A percentile compares a stretch with the other conserved stretches of the same genome.
Conservation (phyloP, 2,797 vertebrate species). For the Sebastes kiyomatsui region DNA sequence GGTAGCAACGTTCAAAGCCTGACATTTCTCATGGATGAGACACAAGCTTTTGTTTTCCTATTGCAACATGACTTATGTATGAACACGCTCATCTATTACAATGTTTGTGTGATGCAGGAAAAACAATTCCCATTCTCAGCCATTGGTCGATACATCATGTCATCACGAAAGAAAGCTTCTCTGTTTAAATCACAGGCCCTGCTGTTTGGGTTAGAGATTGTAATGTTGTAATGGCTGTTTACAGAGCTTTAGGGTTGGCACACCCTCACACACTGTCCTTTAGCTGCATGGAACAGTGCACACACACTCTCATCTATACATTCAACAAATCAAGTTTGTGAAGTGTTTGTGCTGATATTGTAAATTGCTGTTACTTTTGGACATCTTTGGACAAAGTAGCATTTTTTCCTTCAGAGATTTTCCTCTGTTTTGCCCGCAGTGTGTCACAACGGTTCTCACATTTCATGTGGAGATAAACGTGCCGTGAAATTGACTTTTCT, state of each 20-base stretch:
- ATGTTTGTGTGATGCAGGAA: slow-evolving; percentile 46
- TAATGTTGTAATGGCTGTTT: slow-evolving; percentile 79
- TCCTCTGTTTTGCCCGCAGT: neutral
- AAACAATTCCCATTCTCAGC: slow-evolving; percentile 2
- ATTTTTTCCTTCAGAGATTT: slow-evolving; percentile 4
- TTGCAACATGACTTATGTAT: slow-evolving; percentile 31
- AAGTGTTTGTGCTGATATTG: neutral
- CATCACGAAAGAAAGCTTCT: slow-evolving; percentile 39
- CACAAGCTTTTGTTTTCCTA: slow-evolving; percentile 48
- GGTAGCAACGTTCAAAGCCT: neutral
- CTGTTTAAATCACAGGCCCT: slow-evolving; percentile 70
- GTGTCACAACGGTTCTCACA: slow-evolving; percentile 29
- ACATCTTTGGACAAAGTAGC: slow-evolving; percentile 1
- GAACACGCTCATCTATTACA: slow-evolving; percentile 2
- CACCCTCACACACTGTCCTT: neutral
- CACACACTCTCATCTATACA: slow-evolving; percentile 9
- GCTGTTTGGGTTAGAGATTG: slow-evolving; percentile 76
- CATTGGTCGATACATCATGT: neutral
- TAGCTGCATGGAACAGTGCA: neutral
- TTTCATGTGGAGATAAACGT: slow-evolving; percentile 36
- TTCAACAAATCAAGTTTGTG: neutral
- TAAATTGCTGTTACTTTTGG: neutral
- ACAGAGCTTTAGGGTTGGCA: slow-evolving; percentile 60
- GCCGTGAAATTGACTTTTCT: slow-evolving; percentile 39
- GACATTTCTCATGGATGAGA: slow-evolving; percentile 40